These are phyloP conservation scores for Malurus elegans DNA, from an alignment of 2,113 vertebrate species.

Conservation along the genomic window DNA sequence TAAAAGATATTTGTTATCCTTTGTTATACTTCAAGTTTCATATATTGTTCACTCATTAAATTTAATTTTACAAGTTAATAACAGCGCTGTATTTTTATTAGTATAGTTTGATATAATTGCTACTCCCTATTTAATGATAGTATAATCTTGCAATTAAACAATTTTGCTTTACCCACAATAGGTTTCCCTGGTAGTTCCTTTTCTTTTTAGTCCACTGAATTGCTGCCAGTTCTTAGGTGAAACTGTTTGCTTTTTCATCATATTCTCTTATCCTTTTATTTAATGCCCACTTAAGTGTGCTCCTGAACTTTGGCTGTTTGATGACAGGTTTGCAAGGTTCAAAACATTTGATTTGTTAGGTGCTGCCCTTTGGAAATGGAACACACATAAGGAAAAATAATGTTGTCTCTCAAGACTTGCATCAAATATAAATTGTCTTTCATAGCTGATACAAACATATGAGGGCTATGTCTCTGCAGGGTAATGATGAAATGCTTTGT, in stretches of 20 bases:
- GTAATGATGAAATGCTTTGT: neutral
- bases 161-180: constrained; percentile 13
- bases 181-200: neutral
- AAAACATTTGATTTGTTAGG: neutral
- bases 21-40: neutral
- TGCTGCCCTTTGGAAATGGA: neutral
- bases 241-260: neutral
- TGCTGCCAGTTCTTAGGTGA: neutral
- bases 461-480: neutral
- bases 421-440: neutral
- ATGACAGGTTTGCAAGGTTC: neutral
- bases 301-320: neutral
- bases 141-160: constrained; percentile 11
- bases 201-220: neutral
- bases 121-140: neutral
- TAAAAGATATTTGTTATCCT: neutral
- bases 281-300: neutral
- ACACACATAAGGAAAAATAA: neutral
- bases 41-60: neutral
- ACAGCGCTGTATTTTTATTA: neutral
- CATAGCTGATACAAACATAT: neutral
- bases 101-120: neutral
- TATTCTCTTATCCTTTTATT: neutral
- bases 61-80: constrained; percentile 21
- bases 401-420: neutral